These are phyloP conservation scores for Nephrotoma guestfalica DNA, from an alignment of 2,888 invertebrate species.

Conservation along the genomic window DNA sequence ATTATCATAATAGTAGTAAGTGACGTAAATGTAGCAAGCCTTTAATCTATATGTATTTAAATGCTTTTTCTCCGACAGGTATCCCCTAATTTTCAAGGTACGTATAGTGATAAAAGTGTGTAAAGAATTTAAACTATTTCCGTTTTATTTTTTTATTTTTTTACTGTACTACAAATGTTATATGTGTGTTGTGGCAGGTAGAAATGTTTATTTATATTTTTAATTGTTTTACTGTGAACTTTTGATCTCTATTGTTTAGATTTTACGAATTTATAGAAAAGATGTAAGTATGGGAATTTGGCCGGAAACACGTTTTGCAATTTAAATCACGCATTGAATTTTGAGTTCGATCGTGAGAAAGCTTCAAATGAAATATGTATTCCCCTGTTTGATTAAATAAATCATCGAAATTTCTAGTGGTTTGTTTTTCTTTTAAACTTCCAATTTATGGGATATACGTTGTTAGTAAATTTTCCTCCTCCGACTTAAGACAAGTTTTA, in stretches of 20 bases:
- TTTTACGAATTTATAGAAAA: background rate
- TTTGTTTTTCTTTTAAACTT: background rate
- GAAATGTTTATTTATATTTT: background rate
- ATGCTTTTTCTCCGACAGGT: background rate
- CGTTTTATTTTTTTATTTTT: background rate
- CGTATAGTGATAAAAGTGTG: background rate
- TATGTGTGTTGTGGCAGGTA: background rate
- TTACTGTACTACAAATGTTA: background rate
- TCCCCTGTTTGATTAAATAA: background rate
- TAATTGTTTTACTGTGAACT: background rate
- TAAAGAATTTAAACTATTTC: background rate
- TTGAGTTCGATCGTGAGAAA: background rate
- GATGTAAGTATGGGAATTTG: background rate
- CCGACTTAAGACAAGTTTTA: background rate
- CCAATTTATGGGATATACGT: background rate
- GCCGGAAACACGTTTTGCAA: background rate
- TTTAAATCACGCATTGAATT: background rate
- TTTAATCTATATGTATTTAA: background rate
- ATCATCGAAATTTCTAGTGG: background rate
- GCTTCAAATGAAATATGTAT: background rate
- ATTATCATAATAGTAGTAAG: background rate
- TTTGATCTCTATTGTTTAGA: background rate
- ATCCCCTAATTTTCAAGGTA: background rate
- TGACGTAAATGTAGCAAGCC: background rate
- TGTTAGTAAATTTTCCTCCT: background rate